Conservation (phyloP, 1,140 invertebrate genomes). For the Pogonomyrmex barbatus region DNA sequence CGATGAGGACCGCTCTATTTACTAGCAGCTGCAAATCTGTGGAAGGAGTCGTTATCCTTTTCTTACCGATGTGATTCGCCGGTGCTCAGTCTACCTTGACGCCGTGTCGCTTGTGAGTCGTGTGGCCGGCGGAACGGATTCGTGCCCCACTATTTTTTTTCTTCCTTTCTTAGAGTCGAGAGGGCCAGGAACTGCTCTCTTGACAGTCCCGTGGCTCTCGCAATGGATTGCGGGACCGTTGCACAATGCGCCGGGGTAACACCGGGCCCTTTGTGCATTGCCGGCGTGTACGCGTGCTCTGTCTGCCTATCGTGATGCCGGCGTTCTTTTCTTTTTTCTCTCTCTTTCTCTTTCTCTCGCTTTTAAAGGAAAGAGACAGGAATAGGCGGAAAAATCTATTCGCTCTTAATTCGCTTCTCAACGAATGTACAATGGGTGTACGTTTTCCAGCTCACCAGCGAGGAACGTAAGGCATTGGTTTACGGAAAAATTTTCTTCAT, state of each 20-base stretch:
- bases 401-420: slow-evolving; percentile 74
- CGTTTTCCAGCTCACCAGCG: slow-evolving; percentile 67
- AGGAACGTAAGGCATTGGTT: slow-evolving; percentile 61
- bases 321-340: neutral
- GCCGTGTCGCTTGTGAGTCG: slow-evolving; percentile 53
- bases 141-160: slow-evolving; percentile 53
- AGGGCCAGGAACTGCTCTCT: slow-evolving; percentile 71
- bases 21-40: slow-evolving; percentile 63
- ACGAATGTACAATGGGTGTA: slow-evolving; percentile 65
- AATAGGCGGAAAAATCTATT: slow-evolving; percentile 65
- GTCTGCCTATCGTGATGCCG: slow-evolving; percentile 49
- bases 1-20: slow-evolving; percentile 66
- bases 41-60: neutral
- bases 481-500: slow-evolving; percentile 59
- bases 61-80: neutral
- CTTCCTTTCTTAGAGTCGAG: slow-evolving; percentile 53
- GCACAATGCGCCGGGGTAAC: slow-evolving; percentile 72
- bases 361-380: neutral
- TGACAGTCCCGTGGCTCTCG: slow-evolving; percentile 71
- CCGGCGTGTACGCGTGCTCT: slow-evolving; percentile 59
- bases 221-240: slow-evolving; percentile 66
- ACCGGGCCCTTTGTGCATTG: slow-evolving; percentile 75
- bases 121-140: slow-evolving; percentile 60
- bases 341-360: slow-evolving; percentile 16
- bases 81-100: slow-evolving; percentile 62